Conservation (phyloP, 2,888 invertebrate species). For the Scaeva pyrastri region DNA sequence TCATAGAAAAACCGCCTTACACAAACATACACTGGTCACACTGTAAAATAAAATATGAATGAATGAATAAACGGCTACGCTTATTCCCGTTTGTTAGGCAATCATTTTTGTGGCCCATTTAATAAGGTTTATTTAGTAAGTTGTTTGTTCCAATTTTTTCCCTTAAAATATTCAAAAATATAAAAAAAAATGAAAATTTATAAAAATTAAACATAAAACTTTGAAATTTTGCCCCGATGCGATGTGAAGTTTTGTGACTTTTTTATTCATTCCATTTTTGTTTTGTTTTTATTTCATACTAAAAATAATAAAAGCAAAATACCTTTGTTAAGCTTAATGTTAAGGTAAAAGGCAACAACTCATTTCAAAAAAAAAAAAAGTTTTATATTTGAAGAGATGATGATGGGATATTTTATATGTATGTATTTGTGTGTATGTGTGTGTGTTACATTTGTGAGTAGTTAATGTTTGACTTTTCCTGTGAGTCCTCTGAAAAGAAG, state of each 20-base stretch:
- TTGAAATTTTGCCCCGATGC: constrained; percentile 54
- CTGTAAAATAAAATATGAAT: neutral
- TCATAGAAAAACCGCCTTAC: too few species aligned
- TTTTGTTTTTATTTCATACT: constrained; percentile 10
- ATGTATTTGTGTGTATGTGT: too few species aligned
- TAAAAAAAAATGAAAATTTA: constrained; percentile 18
- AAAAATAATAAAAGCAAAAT: constrained; percentile 41
- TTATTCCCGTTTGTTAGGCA: neutral
- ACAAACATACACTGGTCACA: neutral
- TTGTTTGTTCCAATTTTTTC: neutral
- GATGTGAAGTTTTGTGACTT: neutral
- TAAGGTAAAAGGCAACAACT: neutral
- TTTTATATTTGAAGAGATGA: too few species aligned
- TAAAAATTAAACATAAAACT: constrained; percentile 46
- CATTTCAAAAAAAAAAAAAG: too few species aligned
- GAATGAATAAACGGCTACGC: neutral
- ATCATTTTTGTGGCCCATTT: constrained; percentile 53
- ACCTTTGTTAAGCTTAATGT: neutral
- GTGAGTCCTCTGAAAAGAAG: too few species aligned
- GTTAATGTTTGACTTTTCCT: too few species aligned
- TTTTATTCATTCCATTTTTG: neutral
- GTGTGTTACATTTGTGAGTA: too few species aligned
- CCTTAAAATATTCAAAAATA: neutral
- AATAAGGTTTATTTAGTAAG: constrained; percentile 48
- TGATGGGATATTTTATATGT: too few species aligned